Conservation (phyloP, 2,797 vertebrate genomes). For the Ceryle rudis region DNA sequence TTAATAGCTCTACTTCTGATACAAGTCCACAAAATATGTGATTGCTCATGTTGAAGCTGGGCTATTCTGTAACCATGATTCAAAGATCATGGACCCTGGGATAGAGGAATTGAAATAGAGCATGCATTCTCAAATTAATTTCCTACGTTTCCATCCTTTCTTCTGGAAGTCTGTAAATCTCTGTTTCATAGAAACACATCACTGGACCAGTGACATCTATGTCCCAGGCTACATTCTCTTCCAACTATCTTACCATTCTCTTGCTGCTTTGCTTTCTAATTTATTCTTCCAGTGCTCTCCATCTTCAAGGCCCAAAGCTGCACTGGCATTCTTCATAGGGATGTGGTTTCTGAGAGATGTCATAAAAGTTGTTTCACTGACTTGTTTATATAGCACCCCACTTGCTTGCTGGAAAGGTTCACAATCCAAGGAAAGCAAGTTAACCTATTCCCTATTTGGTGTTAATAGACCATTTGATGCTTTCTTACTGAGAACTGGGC, state of each 20-base stretch:
- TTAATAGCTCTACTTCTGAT: not conserved
- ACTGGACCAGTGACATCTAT: not conserved
- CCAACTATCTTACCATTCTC: not conserved
- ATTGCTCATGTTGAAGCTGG: not conserved
- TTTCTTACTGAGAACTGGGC: not conserved
- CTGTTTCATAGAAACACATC: not conserved
- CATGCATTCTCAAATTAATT: not conserved
- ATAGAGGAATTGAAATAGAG: not conserved
- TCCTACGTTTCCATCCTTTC: not conserved
- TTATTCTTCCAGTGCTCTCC: not conserved
- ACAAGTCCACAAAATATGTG: rapidly evolving
- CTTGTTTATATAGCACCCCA: not conserved
- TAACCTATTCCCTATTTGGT: not conserved
- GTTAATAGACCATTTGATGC: not conserved
- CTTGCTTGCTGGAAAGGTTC: not conserved
- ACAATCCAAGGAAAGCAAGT: not conserved
- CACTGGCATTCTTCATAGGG: not conserved
- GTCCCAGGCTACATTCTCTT: not conserved
- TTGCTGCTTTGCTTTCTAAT: not conserved
- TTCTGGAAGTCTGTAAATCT: not conserved
- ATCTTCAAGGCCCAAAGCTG: not conserved
- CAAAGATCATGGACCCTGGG: not conserved
- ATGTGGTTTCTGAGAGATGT: not conserved
- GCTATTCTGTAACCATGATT: not conserved
- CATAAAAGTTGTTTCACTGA: not conserved